Base-by-base conservation (phyloP, 2,797 vertebrate species). In the Takifugu rubripes region DNA sequence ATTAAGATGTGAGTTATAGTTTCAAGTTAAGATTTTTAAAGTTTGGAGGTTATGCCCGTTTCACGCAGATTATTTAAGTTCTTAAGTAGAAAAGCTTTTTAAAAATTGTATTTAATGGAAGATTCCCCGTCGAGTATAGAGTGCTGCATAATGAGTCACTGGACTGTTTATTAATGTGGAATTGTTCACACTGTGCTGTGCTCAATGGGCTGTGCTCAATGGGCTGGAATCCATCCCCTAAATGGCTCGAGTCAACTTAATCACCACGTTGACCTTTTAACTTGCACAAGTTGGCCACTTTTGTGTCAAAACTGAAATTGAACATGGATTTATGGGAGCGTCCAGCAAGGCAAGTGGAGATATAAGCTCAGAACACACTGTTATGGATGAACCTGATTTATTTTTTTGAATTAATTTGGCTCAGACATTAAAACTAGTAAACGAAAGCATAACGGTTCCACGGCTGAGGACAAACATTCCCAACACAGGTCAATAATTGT, bases 251-350 rank as follows among this genome's bases (percentile, higher is more conserved):
- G 40, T 65, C 73, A 61, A 56, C 63, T 70, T 74, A 79, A 88
- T 74, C 83, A 84, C 71, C 58, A 52, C 52, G 1, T 4, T 88
- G 90, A 91, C 91, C 90, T 93, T 93, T 92, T 88, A 77, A 74
- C 66, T 81, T 59, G 48, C 45, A 62, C 2, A 5, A 46, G 1
- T 73, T 54, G 73, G 53, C 79, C 60, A 59, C 59, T 70, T 73
- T 64, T 40, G 25, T 52, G 77, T 70, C 75, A 68, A 33, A 73
- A 66, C 58, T 14, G 16, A 70, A 56, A 71, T 47, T 0, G 27
- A 52, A 46, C 56, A 58, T 69, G 25, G 40, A 60, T 86, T 81
- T 54, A 71, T 64, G 54, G 64, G 26, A 33, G n/a, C 31, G 43
- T 24, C n/a, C 4, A 54, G 29, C 17, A 5, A 14, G 10, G 11